A percentile compares a stretch with the other conserved stretches of the same genome.
These are phyloP conservation scores for Pristionchus japonicus DNA, from an alignment of 2,888 invertebrate genomes.

Conservation along the genomic window DNA sequence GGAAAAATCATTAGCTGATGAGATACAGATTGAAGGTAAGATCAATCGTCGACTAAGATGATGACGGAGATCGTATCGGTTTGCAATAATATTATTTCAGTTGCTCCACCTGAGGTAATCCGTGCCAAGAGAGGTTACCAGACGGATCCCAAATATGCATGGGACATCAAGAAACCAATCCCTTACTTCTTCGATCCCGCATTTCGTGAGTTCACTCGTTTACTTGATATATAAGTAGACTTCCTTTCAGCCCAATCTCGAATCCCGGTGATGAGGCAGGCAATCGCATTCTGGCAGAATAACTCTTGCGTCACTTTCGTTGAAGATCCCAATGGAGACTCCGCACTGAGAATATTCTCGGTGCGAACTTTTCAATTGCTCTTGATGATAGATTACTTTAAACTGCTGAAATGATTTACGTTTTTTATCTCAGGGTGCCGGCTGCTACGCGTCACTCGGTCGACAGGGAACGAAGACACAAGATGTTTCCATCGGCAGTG, in stretches of 20 bases:
- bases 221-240: too few relatives aligned
- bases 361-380: not conserved
- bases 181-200: slow-evolving; percentile 38
- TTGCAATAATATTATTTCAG: not conserved
- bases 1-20: not conserved
- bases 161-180: slow-evolving; percentile 13
- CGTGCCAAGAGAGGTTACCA: slow-evolving; percentile 40
- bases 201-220: not conserved
- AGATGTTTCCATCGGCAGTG: slow-evolving; percentile 37
- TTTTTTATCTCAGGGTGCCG: not conserved
- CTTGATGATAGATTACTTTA: not conserved
- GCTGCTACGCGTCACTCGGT: slow-evolving; percentile 13
- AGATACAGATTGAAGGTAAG: not conserved
- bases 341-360: not conserved
- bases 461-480: slow-evolving; percentile 37
- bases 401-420: not conserved
- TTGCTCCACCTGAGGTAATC: not conserved
- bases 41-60: not conserved
- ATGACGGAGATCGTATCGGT: not conserved
- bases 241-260: not conserved
- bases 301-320: slow-evolving; percentile 34
- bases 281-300: slow-evolving; percentile 31
- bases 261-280: not conserved
- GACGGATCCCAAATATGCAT: slow-evolving; percentile 27
- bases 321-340: slow-evolving; percentile 42